Percentiles rank a stretch among this genome's conserved stretches.
phyloP scores from a whole-genome alignment of 1,140 invertebrate species.

The Drosophila leontia region DNA sequence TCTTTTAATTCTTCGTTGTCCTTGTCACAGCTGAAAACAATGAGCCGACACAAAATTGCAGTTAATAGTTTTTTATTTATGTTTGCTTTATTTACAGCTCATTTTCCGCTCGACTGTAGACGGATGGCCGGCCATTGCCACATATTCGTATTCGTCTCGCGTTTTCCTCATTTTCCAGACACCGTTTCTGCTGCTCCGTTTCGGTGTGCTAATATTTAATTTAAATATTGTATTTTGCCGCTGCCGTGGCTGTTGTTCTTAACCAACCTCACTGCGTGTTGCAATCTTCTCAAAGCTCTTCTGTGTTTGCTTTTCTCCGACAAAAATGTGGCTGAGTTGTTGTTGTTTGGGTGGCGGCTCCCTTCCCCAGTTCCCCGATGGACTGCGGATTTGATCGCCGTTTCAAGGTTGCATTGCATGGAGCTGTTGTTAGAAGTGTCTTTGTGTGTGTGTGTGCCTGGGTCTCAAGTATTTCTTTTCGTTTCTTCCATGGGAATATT shows the following conservation, averaged over 20 bases:
- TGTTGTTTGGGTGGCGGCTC: conserved; percentile 2
- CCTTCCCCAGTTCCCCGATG: conserved; percentile 9
- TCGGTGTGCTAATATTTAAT: conserved; percentile 80
- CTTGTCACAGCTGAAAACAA: conserved; percentile 73
- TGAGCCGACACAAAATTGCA: conserved; percentile 53
- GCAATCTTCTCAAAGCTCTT: conserved; percentile 52
- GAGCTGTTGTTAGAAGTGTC: conserved; percentile 42
- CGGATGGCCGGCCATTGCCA: conserved; percentile 57
- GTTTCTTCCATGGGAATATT: conserved; percentile 46
- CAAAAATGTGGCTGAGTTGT: conserved; percentile 16
- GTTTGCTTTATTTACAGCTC: conserved; percentile 59
- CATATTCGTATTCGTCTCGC: conserved; percentile 32
- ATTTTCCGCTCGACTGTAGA: conserved; percentile 40
- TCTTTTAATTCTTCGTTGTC: conserved; percentile 2
- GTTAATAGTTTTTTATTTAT: conserved; percentile 61
- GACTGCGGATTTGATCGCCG: conserved; percentile 47
- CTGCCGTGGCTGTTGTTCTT: conserved; percentile 54
- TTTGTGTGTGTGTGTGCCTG: conserved; percentile 38
- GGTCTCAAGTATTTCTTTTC: conserved; percentile 57
- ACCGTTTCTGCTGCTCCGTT: conserved; percentile 14
- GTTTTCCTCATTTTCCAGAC: conserved; percentile 45
- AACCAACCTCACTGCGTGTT: conserved; percentile 75
- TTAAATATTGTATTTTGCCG: conserved; percentile 73
- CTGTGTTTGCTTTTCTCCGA: conserved; percentile 60
- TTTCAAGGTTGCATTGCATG: conserved; percentile 68